A percentile compares a stretch with the other conserved stretches of the same genome.
phyloP scores from a whole-genome alignment of 1,140 invertebrate species.

The Macrocentrus cingulum region DNA sequence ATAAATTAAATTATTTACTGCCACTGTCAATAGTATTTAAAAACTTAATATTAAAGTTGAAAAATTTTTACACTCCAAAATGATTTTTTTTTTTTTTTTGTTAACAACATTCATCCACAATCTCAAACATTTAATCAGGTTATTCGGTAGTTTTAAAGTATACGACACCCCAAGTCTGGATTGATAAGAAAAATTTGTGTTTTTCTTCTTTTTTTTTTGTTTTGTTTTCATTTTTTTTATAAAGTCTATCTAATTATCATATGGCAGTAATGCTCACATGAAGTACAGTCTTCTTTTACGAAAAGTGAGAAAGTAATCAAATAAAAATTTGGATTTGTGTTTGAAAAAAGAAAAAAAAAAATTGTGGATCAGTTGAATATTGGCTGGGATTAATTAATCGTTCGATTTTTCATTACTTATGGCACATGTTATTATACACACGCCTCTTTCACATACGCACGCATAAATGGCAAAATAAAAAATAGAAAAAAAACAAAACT shows the following conservation, averaged over 20 bases:
- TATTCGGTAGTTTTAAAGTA: neutral
- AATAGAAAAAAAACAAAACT: neutral
- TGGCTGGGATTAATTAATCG: conserved; percentile 36
- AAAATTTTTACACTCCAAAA: conserved; percentile 9
- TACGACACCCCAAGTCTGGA: neutral
- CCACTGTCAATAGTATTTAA: neutral
- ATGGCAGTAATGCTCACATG: conserved; percentile 24
- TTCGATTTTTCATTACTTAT: conserved; percentile 43
- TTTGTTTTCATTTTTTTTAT: conserved; percentile 4
- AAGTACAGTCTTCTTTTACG: conserved; percentile 21
- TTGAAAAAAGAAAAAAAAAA: too few relatives aligned
- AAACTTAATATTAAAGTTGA: conserved; percentile 13
- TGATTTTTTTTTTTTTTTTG: conserved; percentile 18
- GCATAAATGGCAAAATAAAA: neutral
- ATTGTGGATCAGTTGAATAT: conserved; percentile 8
- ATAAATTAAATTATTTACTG: neutral
- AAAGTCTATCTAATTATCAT: conserved; percentile 19
- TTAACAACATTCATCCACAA: neutral
- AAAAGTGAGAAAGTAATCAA: too few relatives aligned
- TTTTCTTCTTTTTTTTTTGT: conserved; percentile 1
- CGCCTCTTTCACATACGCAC: conserved; percentile 18
- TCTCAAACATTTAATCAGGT: conserved; percentile 7
- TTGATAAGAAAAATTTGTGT: conserved; percentile 6
- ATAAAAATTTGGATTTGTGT: too few relatives aligned
- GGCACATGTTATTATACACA: conserved; percentile 40